phyloP scores from a whole-genome alignment of 2,797 vertebrate species.

The Chanos chanos region DNA sequence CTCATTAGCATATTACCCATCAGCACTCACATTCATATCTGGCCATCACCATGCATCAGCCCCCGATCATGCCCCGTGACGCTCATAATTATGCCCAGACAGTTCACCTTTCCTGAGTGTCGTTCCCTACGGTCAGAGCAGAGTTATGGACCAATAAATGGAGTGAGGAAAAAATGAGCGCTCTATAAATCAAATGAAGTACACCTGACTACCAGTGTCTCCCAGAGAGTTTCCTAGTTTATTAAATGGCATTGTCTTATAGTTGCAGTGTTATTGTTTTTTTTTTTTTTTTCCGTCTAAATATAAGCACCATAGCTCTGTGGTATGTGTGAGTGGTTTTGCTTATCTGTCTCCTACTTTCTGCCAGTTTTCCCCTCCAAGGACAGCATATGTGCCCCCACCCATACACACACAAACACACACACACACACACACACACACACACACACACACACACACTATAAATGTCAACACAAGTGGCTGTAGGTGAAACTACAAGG shows the following conservation, averaged over 20 bases:
- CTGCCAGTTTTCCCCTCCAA: too few relatives aligned
- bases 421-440: not conserved
- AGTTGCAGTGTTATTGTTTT: not conserved
- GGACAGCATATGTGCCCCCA: not conserved
- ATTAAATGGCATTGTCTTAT: constrained; percentile 20
- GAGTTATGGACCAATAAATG: constrained; percentile 32
- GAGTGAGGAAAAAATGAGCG: constrained; percentile 26
- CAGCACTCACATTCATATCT: constrained; percentile 22
- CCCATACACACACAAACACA: constrained; percentile 1
- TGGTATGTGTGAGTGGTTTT: not conserved
- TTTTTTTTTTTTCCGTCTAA: not conserved
- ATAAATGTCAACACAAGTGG: constrained; percentile 1
- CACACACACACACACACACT: constrained; percentile 14
- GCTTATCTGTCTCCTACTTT: not conserved
- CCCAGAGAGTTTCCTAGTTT: not conserved
- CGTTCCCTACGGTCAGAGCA: constrained; percentile 23
- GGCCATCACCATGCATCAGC: constrained; percentile 19
- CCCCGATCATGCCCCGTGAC: constrained; percentile 24
- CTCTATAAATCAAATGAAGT: constrained; percentile 23
- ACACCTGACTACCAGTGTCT: constrained; percentile 5
- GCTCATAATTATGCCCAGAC: constrained; percentile 41
- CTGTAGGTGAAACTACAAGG: constrained; percentile 1
- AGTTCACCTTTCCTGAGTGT: constrained; percentile 31
- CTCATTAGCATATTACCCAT: constrained; percentile 40
- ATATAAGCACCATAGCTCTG: not conserved